These are phyloP conservation scores for Cataglyphis rosenhaueri DNA, from an alignment of 2,888 invertebrate species.

Conservation along the genomic window DNA sequence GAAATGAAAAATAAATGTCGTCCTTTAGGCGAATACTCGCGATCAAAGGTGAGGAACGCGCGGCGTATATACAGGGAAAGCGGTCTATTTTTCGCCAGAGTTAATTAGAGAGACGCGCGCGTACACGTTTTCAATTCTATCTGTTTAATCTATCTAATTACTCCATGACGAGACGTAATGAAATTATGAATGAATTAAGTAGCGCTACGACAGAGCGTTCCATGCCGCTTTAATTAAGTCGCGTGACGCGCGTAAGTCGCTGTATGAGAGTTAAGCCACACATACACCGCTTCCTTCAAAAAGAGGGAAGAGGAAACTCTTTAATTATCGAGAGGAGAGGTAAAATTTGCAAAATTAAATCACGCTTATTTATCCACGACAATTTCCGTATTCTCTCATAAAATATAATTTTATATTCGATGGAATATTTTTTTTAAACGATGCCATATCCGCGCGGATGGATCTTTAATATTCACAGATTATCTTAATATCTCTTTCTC, in stretches of 20 bases:
- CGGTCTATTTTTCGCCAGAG: not conserved
- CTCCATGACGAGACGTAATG: conserved; percentile 41
- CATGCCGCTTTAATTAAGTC: conserved; percentile 37
- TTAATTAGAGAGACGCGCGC: conserved; percentile 27
- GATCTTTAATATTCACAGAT: not conserved
- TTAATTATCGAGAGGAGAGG: not conserved
- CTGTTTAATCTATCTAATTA: conserved; percentile 53
- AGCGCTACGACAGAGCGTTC: conserved; percentile 17
- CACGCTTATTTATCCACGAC: not conserved
- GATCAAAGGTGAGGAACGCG: conserved; percentile 9
- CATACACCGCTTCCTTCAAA: not conserved
- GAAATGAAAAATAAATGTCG: conserved; percentile 24
- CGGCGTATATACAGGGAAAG: not conserved
- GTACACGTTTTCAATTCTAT: conserved; percentile 19
- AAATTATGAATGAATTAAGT: conserved; percentile 50
- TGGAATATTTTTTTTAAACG: not conserved
- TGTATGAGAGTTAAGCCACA: not conserved
- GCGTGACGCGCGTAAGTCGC: conserved; percentile 25
- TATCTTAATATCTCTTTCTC: not conserved
- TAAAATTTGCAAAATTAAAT: not conserved
- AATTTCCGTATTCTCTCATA: no score
- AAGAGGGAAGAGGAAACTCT: not conserved
- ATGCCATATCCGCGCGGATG: not conserved
- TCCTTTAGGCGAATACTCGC: not conserved
- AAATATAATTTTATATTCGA: not conserved